Evolutionary conservation across 1,140 invertebrate species (phyloP).

Genomic region (Aphidius ervi): DNA sequence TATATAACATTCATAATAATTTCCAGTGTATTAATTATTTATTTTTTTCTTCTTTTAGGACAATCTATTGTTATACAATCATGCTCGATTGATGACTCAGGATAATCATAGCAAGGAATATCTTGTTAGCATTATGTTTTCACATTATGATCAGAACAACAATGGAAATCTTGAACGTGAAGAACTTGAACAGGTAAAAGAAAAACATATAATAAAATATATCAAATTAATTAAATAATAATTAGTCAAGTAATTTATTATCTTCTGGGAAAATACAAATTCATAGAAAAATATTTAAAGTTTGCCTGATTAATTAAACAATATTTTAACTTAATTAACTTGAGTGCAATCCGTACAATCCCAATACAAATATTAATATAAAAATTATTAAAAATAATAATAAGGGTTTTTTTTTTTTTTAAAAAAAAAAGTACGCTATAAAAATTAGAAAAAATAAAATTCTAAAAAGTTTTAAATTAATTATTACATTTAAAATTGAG

Average conservation of each 20-base stretch:
- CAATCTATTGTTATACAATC: conserved; percentile 70
- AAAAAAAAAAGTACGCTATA: too few relatives aligned
- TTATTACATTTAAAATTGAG: too few relatives aligned
- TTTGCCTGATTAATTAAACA: too few relatives aligned
- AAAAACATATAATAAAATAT: conserved; percentile 9
- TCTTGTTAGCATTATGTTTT: conserved; percentile 74
- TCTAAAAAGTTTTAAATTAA: too few relatives aligned
- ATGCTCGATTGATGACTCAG: conserved; percentile 63
- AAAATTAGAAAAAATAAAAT: too few relatives aligned
- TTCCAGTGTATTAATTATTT: conserved; percentile 6
- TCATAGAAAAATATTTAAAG: too few relatives aligned
- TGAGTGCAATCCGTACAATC: not conserved
- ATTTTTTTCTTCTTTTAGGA: conserved; percentile 53
- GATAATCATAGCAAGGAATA: conserved; percentile 66
- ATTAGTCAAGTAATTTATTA: too few relatives aligned
- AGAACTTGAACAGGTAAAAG: conserved; percentile 61
- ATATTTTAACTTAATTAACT: conserved; percentile 9
- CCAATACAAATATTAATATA: too few relatives aligned
- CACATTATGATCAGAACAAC: conserved; percentile 72
- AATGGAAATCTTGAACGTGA: conserved; percentile 65
- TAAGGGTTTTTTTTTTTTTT: too few relatives aligned
- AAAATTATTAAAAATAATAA: too few relatives aligned
- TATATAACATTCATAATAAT: not conserved
- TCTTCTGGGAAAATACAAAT: too few relatives aligned
- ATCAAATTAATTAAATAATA: too few relatives aligned